Evolutionary conservation across 1,140 invertebrate species (phyloP), one percentile per base, ranked within the genome.

Genomic region (Lepidurus apus): DNA sequence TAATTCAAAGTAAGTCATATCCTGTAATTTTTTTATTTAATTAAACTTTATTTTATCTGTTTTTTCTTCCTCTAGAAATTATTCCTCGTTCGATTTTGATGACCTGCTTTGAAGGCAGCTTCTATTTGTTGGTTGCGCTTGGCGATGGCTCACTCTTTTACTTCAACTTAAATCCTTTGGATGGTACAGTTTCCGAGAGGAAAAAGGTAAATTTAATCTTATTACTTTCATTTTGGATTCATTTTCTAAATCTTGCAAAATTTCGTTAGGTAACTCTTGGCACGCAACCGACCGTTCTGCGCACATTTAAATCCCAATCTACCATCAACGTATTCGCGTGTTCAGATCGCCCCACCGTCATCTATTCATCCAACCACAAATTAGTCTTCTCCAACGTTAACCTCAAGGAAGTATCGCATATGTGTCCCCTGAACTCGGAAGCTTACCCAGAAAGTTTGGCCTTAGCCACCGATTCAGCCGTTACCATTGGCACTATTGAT

Each of bases 321-420:
- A 97, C 95, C 0, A 96, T 93, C 17, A 99, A 98, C 87, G 96
- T 99, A 5, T 99, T 99, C 87, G 98, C 97, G 11, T 99, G 98
- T 84, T 98, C 96, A 0, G 97, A 99, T 86, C 89, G 97, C 75
- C 98, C 98, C 0, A 98, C 97, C 0, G 97, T 99, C 2, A 98
- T 99, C 81, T 99, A 99, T 87, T 98, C 96, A 9, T 98, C 95
- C 9, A 99, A 99, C 87, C 95, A 98, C 84, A 99, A 99, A 86
- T 88, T 99, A 5, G 96, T 99, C 0, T 99, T 99, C 87, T 98
- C 97, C 34, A 99, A 99, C 88, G 98, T 99, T 1, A 99, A 99
- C 86, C 87, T 99, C 11, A 96, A 96, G 84, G 95, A 99, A 87
- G 97, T 99, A 0, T 96, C 95, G 83, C 95, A 98, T 83, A 99